Evolutionary conservation across 2,113 vertebrate genomes (phyloP).

Genomic region (Mustelus asterias): DNA sequence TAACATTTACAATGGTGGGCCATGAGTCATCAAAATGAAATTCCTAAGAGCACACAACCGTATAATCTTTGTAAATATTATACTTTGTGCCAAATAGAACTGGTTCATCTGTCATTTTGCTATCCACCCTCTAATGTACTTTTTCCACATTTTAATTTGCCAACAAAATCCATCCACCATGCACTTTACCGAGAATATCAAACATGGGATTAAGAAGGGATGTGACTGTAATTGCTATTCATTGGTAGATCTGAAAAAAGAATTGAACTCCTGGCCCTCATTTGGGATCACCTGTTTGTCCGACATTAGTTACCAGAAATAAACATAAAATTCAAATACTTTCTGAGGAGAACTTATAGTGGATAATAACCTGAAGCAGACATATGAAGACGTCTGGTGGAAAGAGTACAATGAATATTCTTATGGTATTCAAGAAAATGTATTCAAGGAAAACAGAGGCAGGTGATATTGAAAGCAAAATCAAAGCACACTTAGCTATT

Average conservation of each 20-base stretch:
- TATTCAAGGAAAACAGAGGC: background rate
- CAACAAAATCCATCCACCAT: background rate
- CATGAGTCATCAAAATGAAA: background rate
- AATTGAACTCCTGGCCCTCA: background rate
- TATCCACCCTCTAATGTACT: background rate
- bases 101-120: constrained; percentile 10
- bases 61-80: constrained; percentile 16
- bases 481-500: background rate
- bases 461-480: background rate
- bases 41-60: background rate
- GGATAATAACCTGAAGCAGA: background rate
- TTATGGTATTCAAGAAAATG: background rate
- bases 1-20: background rate
- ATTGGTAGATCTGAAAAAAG: background rate
- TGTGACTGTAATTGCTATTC: background rate
- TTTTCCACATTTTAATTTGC: constrained; percentile 16
- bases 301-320: background rate
- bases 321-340: background rate
- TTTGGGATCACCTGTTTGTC: background rate
- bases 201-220: constrained; percentile 1
- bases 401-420: background rate
- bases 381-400: background rate
- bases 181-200: background rate
- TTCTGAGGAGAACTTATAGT: background rate
- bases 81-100: background rate